phyloP scores from a whole-genome alignment of 2,797 vertebrate genomes.

The Botia almorhae region DNA sequence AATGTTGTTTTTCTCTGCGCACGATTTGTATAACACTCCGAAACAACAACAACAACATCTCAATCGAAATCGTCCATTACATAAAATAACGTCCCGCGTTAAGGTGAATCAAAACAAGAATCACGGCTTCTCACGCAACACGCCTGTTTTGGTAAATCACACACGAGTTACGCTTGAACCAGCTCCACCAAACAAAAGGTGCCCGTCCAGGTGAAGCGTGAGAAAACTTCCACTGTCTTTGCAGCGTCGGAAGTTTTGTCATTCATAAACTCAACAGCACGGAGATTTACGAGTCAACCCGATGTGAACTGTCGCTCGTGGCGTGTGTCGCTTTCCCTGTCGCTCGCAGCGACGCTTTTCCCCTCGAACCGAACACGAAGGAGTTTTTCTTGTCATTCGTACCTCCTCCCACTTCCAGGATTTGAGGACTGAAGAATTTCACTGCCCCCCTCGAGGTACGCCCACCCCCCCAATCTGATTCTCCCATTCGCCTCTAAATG shows the following conservation, averaged over 20 bases:
- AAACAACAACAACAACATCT: not conserved
- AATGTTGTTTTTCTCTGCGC: not conserved
- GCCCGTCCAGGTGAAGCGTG: constrained; percentile 2
- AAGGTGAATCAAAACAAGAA: constrained; percentile 3
- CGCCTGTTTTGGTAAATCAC: not conserved
- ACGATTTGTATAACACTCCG: constrained; percentile 16
- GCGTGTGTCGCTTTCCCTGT: not conserved
- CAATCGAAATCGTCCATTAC: not conserved
- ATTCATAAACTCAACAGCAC: constrained; percentile 14
- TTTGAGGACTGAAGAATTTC: constrained; percentile 42
- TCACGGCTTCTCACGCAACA: not conserved
- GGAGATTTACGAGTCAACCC: not conserved
- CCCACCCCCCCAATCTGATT: not conserved
- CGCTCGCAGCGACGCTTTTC: constrained; percentile 6
- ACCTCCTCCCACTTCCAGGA: not conserved
- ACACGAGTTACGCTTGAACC: not conserved
- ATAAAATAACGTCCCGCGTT: not conserved
- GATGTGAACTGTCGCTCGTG: not conserved
- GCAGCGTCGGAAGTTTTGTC: constrained; percentile 10
- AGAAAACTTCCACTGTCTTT: constrained; percentile 1
- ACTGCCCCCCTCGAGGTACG: constrained; percentile 3
- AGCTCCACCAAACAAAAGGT: not conserved
- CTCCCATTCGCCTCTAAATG: not conserved
- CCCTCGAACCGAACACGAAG: not conserved
- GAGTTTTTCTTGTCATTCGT: constrained; percentile 17